phyloP scores from a whole-genome alignment of 2,888 invertebrate genomes.

The Conistra vaccinii region DNA sequence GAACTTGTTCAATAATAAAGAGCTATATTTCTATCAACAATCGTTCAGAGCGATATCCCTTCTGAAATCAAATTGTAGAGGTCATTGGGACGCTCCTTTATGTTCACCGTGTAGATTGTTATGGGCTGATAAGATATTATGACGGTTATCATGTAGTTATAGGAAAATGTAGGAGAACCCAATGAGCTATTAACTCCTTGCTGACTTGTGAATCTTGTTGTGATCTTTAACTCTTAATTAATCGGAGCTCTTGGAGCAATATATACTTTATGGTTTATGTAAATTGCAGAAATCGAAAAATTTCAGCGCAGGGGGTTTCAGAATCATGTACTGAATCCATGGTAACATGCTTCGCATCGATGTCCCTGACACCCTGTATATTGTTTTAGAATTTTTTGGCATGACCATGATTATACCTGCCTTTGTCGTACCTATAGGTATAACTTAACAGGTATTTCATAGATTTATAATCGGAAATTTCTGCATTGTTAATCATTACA shows the following conservation, averaged over 20 bases:
- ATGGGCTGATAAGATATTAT: conserved; percentile 40
- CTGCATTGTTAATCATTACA: too few relatives aligned
- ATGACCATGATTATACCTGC: too few relatives aligned
- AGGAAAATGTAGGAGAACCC: conserved; percentile 9
- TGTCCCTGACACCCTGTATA: too few relatives aligned
- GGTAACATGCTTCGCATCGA: too few relatives aligned
- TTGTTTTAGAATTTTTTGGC: too few relatives aligned
- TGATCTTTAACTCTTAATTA: conserved; percentile 7
- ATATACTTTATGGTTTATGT: background rate
- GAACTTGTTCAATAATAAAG: conserved; percentile 26
- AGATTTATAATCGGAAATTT: too few relatives aligned
- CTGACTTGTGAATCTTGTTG: conserved; percentile 13
- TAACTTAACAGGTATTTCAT: too few relatives aligned
- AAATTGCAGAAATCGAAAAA: background rate
- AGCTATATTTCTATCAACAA: conserved; percentile 18
- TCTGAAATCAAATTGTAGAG: conserved; percentile 31
- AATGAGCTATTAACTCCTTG: conserved; percentile 41
- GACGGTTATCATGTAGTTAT: conserved; percentile 23
- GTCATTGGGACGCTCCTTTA: conserved; percentile 31
- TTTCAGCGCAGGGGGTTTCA: too few relatives aligned
- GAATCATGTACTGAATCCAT: too few relatives aligned
- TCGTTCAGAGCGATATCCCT: conserved; percentile 1
- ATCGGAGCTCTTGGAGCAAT: background rate
- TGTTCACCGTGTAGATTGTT: conserved; percentile 36
- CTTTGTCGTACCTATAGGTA: too few relatives aligned